These are phyloP conservation scores for Hoplostethus atlanticus DNA, from an alignment of 2,797 vertebrate species.

Conservation along the genomic window DNA sequence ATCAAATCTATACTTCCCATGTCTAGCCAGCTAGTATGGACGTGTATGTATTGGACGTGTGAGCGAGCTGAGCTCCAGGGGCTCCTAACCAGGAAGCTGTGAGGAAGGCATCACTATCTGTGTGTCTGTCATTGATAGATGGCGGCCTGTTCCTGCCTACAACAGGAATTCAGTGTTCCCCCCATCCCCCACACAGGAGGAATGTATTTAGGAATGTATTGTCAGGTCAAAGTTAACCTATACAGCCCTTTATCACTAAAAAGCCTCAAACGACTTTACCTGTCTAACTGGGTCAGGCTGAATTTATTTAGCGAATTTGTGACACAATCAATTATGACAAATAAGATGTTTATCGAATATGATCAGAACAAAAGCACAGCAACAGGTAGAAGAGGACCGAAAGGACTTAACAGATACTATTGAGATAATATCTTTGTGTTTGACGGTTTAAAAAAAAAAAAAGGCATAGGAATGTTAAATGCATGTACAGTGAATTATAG, in stretches of 20 bases:
- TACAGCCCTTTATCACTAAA: too few relatives aligned
- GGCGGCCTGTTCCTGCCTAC: slow-evolving; percentile 35
- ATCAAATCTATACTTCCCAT: background rate
- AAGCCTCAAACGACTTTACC: too few relatives aligned
- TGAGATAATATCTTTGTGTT: background rate
- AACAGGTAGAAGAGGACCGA: too few relatives aligned
- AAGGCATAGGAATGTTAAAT: slow-evolving; percentile 7
- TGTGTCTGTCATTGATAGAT: slow-evolving; percentile 4
- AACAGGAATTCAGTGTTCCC: slow-evolving; percentile 30
- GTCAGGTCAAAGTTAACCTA: too few relatives aligned
- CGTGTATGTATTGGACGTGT: background rate
- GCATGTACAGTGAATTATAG: background rate
- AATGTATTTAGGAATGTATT: background rate
- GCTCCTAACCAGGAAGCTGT: background rate
- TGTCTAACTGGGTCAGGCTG: too few relatives aligned
- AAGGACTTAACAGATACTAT: too few relatives aligned
- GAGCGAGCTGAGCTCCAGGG: background rate
- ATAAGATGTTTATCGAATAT: too few relatives aligned
- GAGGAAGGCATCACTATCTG: background rate
- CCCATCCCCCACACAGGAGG: background rate
- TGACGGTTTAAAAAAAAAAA: slow-evolving; percentile 6
- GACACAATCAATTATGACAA: too few relatives aligned
- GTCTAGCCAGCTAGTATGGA: background rate
- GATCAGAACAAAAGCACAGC: too few relatives aligned
- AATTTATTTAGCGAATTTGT: too few relatives aligned